Conservation (phyloP, 1,140 invertebrate species). For the Dermatophagoides farinae region DNA sequence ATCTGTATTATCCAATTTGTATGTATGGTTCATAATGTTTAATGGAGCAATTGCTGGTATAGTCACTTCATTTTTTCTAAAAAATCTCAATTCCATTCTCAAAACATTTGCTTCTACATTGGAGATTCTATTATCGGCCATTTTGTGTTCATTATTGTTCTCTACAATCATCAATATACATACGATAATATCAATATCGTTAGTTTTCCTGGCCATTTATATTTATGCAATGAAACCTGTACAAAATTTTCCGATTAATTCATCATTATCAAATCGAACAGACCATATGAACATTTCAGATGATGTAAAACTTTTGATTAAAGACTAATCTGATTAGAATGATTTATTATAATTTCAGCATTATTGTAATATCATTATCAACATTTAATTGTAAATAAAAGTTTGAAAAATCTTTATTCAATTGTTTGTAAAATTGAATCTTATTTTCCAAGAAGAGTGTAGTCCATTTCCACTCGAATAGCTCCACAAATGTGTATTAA, state of each 20-base stretch:
- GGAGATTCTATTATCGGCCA: conserved; percentile 71
- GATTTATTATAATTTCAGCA: too few relatives aligned
- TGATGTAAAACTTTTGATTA: too few relatives aligned
- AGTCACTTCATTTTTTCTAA: conserved; percentile 78
- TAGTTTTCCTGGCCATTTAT: conserved; percentile 60
- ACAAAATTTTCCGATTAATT: not conserved
- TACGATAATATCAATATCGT: conserved; percentile 54
- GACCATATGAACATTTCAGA: too few relatives aligned
- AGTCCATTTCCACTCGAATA: too few relatives aligned
- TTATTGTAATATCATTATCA: too few relatives aligned
- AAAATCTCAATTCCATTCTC: conserved; percentile 78
- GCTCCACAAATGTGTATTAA: too few relatives aligned
- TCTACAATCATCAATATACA: conserved; percentile 60
- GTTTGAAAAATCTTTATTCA: too few relatives aligned
- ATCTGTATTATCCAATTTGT: conserved; percentile 26
- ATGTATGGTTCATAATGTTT: conserved; percentile 57
- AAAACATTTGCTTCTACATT: conserved; percentile 89
- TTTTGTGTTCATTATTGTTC: conserved; percentile 72
- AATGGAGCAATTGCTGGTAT: conserved; percentile 82
- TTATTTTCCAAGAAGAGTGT: too few relatives aligned
- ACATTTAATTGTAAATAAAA: too few relatives aligned
- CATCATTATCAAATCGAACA: too few relatives aligned
- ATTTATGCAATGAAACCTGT: conserved; percentile 81
- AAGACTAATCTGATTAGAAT: too few relatives aligned
- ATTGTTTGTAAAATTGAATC: too few relatives aligned